phyloP scores from a whole-genome alignment of 2,888 invertebrate species.

The Volucella inflata region DNA sequence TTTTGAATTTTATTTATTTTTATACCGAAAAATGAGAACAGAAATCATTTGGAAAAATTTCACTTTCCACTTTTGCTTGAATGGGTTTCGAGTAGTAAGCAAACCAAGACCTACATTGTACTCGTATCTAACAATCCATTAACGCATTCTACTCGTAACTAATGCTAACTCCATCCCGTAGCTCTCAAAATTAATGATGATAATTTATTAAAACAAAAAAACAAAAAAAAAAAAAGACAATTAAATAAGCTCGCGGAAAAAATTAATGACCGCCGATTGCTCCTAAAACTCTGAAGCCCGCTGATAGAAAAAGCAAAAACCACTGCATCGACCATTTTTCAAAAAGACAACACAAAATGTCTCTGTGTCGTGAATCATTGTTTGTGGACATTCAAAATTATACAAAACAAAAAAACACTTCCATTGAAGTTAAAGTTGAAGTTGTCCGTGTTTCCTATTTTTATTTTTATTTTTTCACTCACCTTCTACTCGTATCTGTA shows the following conservation, averaged over 20 bases:
- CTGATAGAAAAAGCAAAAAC: slow-evolving; percentile 17
- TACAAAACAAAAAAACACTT: slow-evolving; percentile 7
- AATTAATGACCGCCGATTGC: slow-evolving; percentile 30
- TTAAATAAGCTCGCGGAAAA: slow-evolving; percentile 31
- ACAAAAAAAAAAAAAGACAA: not conserved
- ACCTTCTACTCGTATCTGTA: too few species aligned
- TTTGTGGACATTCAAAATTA: slow-evolving; percentile 22
- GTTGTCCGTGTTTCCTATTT: not conserved
- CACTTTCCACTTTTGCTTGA: slow-evolving; percentile 44
- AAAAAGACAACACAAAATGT: slow-evolving; percentile 24
- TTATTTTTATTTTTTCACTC: not conserved
- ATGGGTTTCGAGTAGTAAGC: not conserved
- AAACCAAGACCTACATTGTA: too few species aligned
- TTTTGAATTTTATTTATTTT: too few species aligned
- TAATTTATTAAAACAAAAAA: slow-evolving; percentile 4
- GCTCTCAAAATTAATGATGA: too few species aligned
- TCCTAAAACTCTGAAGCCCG: not conserved
- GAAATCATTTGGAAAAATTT: slow-evolving; percentile 17
- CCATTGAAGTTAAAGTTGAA: slow-evolving; percentile 34
- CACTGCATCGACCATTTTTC: slow-evolving; percentile 14
- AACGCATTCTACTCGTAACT: too few species aligned
- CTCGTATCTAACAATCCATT: too few species aligned
- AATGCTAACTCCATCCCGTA: too few species aligned
- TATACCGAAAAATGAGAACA: not conserved
- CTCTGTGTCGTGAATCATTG: slow-evolving; percentile 31